phyloP scores from a whole-genome alignment of 1,140 invertebrate species.

The Vanessa tameamea region DNA sequence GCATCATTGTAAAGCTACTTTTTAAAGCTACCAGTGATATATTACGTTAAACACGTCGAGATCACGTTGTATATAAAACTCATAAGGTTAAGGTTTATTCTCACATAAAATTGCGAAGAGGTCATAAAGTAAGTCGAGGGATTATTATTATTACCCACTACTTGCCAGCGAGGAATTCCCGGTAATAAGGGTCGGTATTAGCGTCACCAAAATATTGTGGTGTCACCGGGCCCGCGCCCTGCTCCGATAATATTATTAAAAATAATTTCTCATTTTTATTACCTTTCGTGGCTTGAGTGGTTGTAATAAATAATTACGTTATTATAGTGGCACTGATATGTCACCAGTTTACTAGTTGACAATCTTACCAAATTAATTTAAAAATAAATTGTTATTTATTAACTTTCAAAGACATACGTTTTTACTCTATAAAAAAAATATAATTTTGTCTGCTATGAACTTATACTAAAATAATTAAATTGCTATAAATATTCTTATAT shows the following conservation, averaged over 20 bases:
- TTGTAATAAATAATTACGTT: slow-evolving; percentile 42
- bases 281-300: slow-evolving; percentile 31
- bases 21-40: background rate
- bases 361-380: no score
- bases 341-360: no score
- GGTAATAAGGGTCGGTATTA: slow-evolving; percentile 63
- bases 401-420: no score
- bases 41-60: slow-evolving; percentile 5
- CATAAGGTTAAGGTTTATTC: slow-evolving; percentile 47
- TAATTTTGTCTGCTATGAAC: no score
- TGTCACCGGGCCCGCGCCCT: slow-evolving; percentile 47
- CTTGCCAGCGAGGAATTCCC: slow-evolving; percentile 58
- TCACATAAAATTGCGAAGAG: slow-evolving; percentile 47
- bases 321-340: slow-evolving; percentile 8
- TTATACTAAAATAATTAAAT: no score
- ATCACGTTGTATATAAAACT: slow-evolving; percentile 38
- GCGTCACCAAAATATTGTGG: slow-evolving; percentile 61
- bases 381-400: background rate
- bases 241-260: slow-evolving; percentile 51
- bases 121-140: slow-evolving; percentile 68
- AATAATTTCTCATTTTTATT: slow-evolving; percentile 63
- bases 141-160: slow-evolving; percentile 61
- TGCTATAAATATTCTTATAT: no score
- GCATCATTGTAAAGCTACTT: no score
- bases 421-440: no score